Conservation (phyloP, 2,888 invertebrate species). For the Anodontia alba region DNA sequence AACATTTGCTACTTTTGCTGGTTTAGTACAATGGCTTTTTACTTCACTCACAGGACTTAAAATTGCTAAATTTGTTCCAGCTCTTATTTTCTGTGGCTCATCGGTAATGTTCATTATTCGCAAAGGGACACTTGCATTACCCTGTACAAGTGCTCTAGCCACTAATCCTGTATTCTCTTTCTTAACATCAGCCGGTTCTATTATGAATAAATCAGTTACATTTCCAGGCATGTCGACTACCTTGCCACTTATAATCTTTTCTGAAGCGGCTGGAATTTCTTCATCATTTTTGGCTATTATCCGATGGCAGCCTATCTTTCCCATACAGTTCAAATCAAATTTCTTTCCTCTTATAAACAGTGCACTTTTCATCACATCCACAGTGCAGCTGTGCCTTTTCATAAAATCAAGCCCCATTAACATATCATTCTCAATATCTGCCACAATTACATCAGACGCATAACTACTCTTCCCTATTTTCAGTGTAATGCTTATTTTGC, state of each 20-base stretch:
- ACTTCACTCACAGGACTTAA: constrained; percentile 21
- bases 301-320: constrained; percentile 29
- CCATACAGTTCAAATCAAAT: too few species aligned
- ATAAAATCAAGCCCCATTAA: constrained; percentile 28
- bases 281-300: constrained; percentile 9
- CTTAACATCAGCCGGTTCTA: constrained; percentile 31
- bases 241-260: constrained; percentile 23
- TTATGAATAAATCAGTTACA: neutral
- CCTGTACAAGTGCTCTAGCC: constrained; percentile 42
- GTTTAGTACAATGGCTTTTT: neutral
- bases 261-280: constrained; percentile 35
- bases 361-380: constrained; percentile 14
- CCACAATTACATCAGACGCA: constrained; percentile 30
- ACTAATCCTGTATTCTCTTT: constrained; percentile 28
- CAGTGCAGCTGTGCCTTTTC: neutral
- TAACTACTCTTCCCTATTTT: neutral
- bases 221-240: neutral
- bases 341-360: neutral
- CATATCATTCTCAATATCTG: constrained; percentile 26
- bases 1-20: neutral
- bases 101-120: constrained; percentile 49
- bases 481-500: constrained; percentile 1
- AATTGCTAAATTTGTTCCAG: constrained; percentile 38
- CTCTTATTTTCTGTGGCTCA: constrained; percentile 34
- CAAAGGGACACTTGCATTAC: constrained; percentile 37